Evolutionary conservation across 2,797 vertebrate genomes (phyloP), one percentile per base, ranked within the genome.

Genomic region (Limosa lapponica): DNA sequence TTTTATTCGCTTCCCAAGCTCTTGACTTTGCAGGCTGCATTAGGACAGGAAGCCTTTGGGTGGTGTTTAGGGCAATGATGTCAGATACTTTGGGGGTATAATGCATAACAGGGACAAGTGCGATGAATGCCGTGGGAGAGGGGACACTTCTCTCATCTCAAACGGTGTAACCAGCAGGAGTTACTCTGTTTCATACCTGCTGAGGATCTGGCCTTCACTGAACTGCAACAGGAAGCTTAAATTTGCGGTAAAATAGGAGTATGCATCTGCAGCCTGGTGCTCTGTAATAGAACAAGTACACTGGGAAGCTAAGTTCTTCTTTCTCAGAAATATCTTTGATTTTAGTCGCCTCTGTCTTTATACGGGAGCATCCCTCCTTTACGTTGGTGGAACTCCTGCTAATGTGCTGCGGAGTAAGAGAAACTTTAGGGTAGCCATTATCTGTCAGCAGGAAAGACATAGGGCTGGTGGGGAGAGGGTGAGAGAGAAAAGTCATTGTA

Each of bases 1-100:
- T 64, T 94, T 97, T 95, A 94, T 90, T 93, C 66, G 48, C 8
- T 97, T 96, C 92, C 28, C 2, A 1, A 96, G 84, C 57, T 91
- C 93, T 90, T 95, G 71, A 28, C n/a, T 93, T 74, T 36, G 23
- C 36, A 52, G 71, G 13, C 51, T 93, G 80, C 57, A 57, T 95
- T 81, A 79, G 89, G 88, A 95, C 95, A 94, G 91, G 92, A 97
- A 96, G 88, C 39, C 67, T 80, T 44, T 0, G 13, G 55, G n/a
- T 34, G 44, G 54, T 9, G n/a, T 83, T 87, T 49, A 71, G 67
- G 78, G 80, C n/a, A 51, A 64, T 43, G 51, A 64, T 43, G 51
- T 34, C 49, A 72, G 82, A 92, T 72, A 73, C 57, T 71, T 75
- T 57, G 43, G 23, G 59, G 48, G 64, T 64, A 34, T 69, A 66